phyloP scores from a whole-genome alignment of 2,113 vertebrate species.

The Phalacrocorax aristotelis region DNA sequence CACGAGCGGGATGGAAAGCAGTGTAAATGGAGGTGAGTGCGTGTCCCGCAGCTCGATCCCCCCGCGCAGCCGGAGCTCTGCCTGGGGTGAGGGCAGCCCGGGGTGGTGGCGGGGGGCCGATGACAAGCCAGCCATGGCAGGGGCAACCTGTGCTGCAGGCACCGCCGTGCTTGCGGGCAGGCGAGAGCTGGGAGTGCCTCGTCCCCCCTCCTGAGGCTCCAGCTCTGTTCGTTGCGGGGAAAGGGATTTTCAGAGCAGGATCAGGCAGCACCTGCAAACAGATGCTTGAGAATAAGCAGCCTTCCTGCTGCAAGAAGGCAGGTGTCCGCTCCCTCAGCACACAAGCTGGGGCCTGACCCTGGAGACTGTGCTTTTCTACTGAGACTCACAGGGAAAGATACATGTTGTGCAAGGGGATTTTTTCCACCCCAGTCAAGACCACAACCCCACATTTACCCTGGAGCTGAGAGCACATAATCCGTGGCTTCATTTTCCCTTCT shows the following conservation, averaged over 20 bases:
- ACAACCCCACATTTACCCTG: not conserved
- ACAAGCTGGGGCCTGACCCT: not conserved
- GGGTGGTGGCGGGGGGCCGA: rapidly evolving
- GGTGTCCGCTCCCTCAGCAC: not conserved
- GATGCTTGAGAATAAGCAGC: not conserved
- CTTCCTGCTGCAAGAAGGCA: not conserved
- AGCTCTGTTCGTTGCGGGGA: not conserved
- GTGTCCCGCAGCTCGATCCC: rapidly evolving
- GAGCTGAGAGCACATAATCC: not conserved
- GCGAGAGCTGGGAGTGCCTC: not conserved
- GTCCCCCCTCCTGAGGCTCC: not conserved
- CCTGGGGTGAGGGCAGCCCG: not conserved
- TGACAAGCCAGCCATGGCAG: not conserved
- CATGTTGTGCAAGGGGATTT: not conserved
- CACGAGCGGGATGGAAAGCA: not conserved
- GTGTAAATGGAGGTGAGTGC: not conserved
- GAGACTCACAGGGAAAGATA: not conserved
- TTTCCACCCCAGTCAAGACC: not conserved
- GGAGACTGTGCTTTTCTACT: not conserved
- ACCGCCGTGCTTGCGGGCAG: rapidly evolving
- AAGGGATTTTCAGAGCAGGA: not conserved
- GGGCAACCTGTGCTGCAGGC: not conserved
- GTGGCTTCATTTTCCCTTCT: not conserved
- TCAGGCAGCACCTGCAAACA: not conserved
- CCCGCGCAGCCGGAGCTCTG: not conserved